phyloP scores from a whole-genome alignment of 2,888 invertebrate genomes.

The Mactromeris polynyma region DNA sequence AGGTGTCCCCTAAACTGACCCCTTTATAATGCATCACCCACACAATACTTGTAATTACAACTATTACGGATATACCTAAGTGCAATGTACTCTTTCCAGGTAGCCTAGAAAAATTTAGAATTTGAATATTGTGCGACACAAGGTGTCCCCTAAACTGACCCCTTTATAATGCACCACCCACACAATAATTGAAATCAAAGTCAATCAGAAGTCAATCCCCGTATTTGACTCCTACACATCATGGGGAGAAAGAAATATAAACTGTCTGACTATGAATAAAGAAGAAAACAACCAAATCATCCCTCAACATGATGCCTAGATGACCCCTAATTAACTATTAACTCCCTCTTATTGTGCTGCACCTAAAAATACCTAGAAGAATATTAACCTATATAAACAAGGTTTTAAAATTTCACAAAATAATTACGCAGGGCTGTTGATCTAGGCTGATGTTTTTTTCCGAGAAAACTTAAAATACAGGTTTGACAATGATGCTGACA shows the following conservation, averaged over 20 bases:
- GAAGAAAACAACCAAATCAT: too few relatives aligned
- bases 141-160: neutral
- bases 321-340: conserved; percentile 15
- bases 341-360: neutral
- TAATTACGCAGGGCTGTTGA: too few relatives aligned
- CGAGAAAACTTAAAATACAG: neutral
- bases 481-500: neutral
- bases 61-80: too few relatives aligned
- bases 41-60: neutral
- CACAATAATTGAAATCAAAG: neutral
- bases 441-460: neutral
- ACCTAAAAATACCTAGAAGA: neutral
- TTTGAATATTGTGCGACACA: too few relatives aligned
- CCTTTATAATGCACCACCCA: neutral
- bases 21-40: neutral
- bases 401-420: too few relatives aligned
- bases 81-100: too few relatives aligned
- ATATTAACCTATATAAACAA: neutral
- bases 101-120: too few relatives aligned
- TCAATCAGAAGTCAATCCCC: conserved; percentile 1
- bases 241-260: too few relatives aligned
- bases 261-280: too few relatives aligned
- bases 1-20: neutral
- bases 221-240: neutral
- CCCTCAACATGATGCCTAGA: neutral